phyloP scores from a whole-genome alignment of 2,113 vertebrate species.

The Albula goreensis region DNA sequence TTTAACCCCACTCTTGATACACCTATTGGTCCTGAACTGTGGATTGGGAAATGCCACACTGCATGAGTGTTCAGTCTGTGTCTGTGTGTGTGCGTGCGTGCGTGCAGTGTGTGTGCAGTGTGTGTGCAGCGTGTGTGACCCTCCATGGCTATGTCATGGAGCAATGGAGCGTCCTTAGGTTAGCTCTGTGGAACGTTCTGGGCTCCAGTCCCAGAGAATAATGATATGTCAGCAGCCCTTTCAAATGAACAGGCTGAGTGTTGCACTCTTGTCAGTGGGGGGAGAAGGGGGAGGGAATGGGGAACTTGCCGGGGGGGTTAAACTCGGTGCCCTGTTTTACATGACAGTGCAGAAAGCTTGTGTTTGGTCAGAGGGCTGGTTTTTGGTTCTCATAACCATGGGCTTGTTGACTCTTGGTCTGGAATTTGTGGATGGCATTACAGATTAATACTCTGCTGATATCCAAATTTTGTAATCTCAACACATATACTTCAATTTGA shows the following conservation, averaged over 20 bases:
- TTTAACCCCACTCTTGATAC: too few relatives aligned
- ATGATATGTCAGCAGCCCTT: constrained; percentile 75
- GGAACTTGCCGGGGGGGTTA: constrained; percentile 41
- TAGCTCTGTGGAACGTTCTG: constrained; percentile 73
- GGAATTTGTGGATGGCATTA: background rate
- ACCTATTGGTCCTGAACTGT: too few relatives aligned
- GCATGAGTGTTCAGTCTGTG: too few relatives aligned
- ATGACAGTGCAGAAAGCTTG: constrained; percentile 28
- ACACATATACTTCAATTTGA: too few relatives aligned
- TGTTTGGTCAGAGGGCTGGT: background rate
- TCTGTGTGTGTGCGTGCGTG: background rate
- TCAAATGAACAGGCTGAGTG: constrained; percentile 74
- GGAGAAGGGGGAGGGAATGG: constrained; percentile 39
- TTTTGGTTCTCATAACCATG: background rate
- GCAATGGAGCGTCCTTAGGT: constrained; percentile 60
- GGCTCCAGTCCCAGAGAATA: constrained; percentile 72
- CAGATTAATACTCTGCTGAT: too few relatives aligned
- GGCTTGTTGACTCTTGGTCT: background rate
- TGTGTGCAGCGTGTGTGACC: constrained; percentile 30
- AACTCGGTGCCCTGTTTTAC: constrained; percentile 54
- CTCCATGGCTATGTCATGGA: constrained; percentile 41
- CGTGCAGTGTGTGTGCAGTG: background rate
- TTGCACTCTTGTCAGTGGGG: constrained; percentile 65
- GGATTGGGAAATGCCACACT: too few relatives aligned
- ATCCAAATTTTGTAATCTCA: too few relatives aligned